Evolutionary conservation across 2,888 invertebrate genomes (phyloP).

Genomic region (Atrina japonica): DNA sequence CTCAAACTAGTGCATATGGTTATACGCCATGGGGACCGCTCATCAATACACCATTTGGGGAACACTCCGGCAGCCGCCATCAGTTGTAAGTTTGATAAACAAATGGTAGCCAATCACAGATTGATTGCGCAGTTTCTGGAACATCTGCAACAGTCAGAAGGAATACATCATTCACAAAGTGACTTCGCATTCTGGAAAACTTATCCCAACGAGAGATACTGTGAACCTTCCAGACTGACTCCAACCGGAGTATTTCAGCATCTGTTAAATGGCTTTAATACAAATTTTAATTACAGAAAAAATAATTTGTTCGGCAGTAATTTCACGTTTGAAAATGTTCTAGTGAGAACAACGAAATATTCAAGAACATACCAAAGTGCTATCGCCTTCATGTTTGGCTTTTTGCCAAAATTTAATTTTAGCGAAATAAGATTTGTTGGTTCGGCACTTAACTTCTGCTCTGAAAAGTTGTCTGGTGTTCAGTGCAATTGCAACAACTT

Average conservation of each 20-base stretch:
- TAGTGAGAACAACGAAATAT: conserved; percentile 91
- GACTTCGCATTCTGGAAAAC: conserved; percentile 67
- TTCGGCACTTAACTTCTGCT: conserved; percentile 30
- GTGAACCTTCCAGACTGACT: conserved; percentile 93
- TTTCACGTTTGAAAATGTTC: conserved; percentile 77
- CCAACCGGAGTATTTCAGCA: conserved; percentile 90
- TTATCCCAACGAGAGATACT: conserved; percentile 80
- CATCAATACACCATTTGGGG: conserved; percentile 91
- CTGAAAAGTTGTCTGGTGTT: conserved; percentile 85
- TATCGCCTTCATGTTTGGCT: conserved; percentile 88
- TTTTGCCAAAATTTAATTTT: conserved; percentile 86
- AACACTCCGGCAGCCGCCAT: conserved; percentile 86
- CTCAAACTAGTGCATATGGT: conserved; percentile 80
- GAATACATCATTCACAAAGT: conserved; percentile 78
- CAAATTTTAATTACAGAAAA: conserved; percentile 81
- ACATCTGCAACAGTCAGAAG: conserved; percentile 77
- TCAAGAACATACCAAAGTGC: conserved; percentile 95
- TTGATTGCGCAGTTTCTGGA: conserved; percentile 7
- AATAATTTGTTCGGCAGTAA: conserved; percentile 70
- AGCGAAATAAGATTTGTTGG: conserved; percentile 84
- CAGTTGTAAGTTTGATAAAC: conserved; percentile 85
- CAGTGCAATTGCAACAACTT: conserved; percentile 90
- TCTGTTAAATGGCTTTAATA: conserved; percentile 87
- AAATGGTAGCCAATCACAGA: conserved; percentile 11
- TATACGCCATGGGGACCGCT: conserved; percentile 94